Percentiles rank a stretch among this genome's conserved stretches.
These are phyloP conservation scores for Paracentrotus lividus DNA, from an alignment of 53 echinoderm and acorn worm genomes.

Conservation along the genomic window DNA sequence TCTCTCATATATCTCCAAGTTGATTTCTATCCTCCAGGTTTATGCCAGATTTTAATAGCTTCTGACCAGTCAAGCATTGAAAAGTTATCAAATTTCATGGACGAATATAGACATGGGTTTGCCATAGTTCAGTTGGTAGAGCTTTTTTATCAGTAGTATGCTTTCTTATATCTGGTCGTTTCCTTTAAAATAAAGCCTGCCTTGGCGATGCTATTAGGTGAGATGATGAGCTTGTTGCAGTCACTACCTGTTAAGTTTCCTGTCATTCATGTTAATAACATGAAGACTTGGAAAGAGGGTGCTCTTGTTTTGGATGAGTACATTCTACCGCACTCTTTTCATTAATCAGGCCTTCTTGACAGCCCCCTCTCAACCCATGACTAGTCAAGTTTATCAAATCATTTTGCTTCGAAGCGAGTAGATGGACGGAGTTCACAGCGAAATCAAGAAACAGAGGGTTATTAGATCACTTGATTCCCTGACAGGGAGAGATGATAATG, in stretches of 20 bases:
- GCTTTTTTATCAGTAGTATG: too few species aligned
- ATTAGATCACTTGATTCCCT: not conserved
- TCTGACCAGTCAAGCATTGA: too few species aligned
- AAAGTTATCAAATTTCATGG: too few species aligned
- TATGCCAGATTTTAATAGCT: too few species aligned
- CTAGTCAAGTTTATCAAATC: constrained; percentile 47
- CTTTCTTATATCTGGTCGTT: not conserved
- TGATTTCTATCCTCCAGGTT: too few species aligned
- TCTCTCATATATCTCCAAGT: too few species aligned
- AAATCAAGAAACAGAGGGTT: not conserved
- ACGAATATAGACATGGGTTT: too few species aligned
- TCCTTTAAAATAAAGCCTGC: not conserved
- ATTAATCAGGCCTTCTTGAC: constrained; percentile 25
- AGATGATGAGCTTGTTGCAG: constrained; percentile 15
- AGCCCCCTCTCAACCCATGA: constrained; percentile 18
- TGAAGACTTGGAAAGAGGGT: not conserved
- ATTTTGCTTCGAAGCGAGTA: not conserved
- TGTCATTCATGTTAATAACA: constrained; percentile 7
- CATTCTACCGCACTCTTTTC: not conserved
- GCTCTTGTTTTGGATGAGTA: constrained; percentile 22
- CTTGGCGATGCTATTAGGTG: constrained; percentile 1
- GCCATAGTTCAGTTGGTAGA: too few species aligned
- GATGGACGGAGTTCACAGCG: constrained; percentile 24
- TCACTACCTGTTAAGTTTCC: constrained; percentile 17
- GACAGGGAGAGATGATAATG: not conserved